Evolutionary conservation across 2,888 invertebrate species (phyloP), one percentile per base, ranked within the genome.

Genomic region (Salpingus planirostris): DNA sequence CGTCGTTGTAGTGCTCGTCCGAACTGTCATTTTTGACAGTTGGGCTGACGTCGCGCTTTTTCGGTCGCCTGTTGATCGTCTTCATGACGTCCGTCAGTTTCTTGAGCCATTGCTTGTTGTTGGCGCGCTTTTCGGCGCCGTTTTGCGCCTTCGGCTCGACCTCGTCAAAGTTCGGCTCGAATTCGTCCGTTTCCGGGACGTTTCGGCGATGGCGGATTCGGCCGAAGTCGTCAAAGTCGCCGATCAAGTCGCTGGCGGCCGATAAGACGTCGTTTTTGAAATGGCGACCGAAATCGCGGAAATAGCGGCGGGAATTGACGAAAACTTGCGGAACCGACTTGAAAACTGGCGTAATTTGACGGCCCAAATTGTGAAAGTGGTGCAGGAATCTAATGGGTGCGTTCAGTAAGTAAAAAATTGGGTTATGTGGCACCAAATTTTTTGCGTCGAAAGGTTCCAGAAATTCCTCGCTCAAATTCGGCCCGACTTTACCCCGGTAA

Each of bases 301-400:
- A 46, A 28, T 59, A 62, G 14, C 43, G 50, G 21, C 52, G 55
- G 0, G 62, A 59, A 2, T 47, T 53, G 2, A 45, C 36, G 2
- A 62, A 37, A 21, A 61, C 46, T 33, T 50, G 51, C 0, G 64
- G 62, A 4, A 62, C 42, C 7, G 55, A 46, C 8, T 47, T 46
- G 10, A 62, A 42, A 3, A 62, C 49, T 6, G 62, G 62, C 11
- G 40, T 40, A 1, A 54, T 38, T 11, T 58, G 53, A 21, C 54
- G 44, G 13, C 47, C 47, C 3, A 60, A 25, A 15, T 50, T 47
- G 22, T 57, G 49, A 11, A 62, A 48, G 23, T 58, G 51, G 24
- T 48, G 48, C 8, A 61, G 28, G 24, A 60, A 43, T 27, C 52
- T 46, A 11, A 60, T 43, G 1, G 64, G 64, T 2, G 60, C 47